These are phyloP conservation scores for Miichthys miiuy DNA, from an alignment of 2,797 vertebrate species.

Conservation along the genomic window DNA sequence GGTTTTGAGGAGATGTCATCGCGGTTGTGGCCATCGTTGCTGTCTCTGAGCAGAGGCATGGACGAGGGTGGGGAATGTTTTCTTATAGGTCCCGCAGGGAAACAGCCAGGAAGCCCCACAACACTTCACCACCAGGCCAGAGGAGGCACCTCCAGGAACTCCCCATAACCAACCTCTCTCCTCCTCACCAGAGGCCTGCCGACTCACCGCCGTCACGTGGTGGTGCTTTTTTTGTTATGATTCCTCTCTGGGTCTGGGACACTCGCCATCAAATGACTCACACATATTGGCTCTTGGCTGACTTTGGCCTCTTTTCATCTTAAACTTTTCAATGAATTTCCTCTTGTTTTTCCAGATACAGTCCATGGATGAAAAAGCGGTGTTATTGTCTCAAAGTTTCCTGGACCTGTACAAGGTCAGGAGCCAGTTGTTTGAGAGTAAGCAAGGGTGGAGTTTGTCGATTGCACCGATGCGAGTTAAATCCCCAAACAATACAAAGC, in stretches of 20 bases:
- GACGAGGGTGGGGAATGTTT: slow-evolving; percentile 74
- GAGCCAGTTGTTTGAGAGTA: slow-evolving; percentile 56
- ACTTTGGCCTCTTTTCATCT: slow-evolving; percentile 66
- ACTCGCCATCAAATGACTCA: slow-evolving; percentile 78
- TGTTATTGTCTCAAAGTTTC: slow-evolving; percentile 84
- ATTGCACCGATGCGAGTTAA: slow-evolving; percentile 64
- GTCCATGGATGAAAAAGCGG: slow-evolving; percentile 66
- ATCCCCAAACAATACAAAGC: slow-evolving; percentile 61
- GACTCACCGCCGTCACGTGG: background rate
- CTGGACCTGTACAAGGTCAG: slow-evolving; percentile 76
- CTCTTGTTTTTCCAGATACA: slow-evolving; percentile 78
- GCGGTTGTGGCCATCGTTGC: slow-evolving; percentile 20
- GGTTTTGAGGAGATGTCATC: slow-evolving; percentile 11
- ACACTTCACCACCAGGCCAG: slow-evolving; percentile 1
- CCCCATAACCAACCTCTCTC: slow-evolving; percentile 32
- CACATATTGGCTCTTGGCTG: slow-evolving; percentile 67
- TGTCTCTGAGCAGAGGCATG: slow-evolving; percentile 31
- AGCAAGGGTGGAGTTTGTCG: slow-evolving; percentile 30
- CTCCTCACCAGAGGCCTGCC: slow-evolving; percentile 31
- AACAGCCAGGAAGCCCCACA: slow-evolving; percentile 80
- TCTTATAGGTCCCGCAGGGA: slow-evolving; percentile 80
- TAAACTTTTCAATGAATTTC: slow-evolving; percentile 62
- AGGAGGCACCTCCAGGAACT: slow-evolving; percentile 61
- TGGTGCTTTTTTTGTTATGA: slow-evolving; percentile 70
- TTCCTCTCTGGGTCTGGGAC: slow-evolving; percentile 75